A percentile compares a stretch with the other conserved stretches of the same genome.
Evolutionary conservation across 2,888 invertebrate genomes (phyloP).

Genomic region (Orthonychiurus folsomi): DNA sequence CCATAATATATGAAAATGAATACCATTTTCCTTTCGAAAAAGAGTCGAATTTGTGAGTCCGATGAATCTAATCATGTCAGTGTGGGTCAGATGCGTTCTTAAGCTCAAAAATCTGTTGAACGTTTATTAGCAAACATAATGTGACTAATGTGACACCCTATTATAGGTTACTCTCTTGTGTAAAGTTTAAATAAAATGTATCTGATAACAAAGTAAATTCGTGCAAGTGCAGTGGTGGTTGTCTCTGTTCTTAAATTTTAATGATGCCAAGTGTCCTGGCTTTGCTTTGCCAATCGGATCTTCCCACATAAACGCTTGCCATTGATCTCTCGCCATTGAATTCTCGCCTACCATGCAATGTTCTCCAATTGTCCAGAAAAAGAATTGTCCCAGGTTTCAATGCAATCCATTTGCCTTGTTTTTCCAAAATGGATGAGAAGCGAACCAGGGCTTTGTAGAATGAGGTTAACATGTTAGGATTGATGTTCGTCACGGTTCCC

Average conservation of each 20-base stretch:
- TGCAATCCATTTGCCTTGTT: slow-evolving; percentile 49
- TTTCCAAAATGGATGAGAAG: slow-evolving; percentile 49
- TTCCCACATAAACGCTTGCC: slow-evolving; percentile 62
- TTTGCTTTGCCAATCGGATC: slow-evolving; percentile 59
- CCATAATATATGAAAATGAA: no score
- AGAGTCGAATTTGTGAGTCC: no score
- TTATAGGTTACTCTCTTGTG: no score
- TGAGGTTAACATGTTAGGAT: slow-evolving; percentile 48
- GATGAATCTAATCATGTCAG: no score
- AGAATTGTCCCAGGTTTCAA: slow-evolving; percentile 60
- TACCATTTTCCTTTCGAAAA: no score
- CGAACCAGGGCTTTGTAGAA: slow-evolving; percentile 56
- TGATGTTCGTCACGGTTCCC: slow-evolving; percentile 53
- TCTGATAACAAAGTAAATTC: no score
- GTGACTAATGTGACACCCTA: no score
- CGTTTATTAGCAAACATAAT: no score
- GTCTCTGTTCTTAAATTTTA: neutral
- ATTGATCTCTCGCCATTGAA: slow-evolving; percentile 60
- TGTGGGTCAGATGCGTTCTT: no score
- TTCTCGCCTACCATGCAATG: slow-evolving; percentile 62
- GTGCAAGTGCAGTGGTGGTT: no score
- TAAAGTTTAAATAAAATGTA: no score
- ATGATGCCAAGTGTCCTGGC: slow-evolving; percentile 45
- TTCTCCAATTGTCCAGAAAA: slow-evolving; percentile 68
- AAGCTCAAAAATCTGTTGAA: no score